phyloP scores from a whole-genome alignment of 2,113 vertebrate species.

The Gymnorhina tibicen region DNA sequence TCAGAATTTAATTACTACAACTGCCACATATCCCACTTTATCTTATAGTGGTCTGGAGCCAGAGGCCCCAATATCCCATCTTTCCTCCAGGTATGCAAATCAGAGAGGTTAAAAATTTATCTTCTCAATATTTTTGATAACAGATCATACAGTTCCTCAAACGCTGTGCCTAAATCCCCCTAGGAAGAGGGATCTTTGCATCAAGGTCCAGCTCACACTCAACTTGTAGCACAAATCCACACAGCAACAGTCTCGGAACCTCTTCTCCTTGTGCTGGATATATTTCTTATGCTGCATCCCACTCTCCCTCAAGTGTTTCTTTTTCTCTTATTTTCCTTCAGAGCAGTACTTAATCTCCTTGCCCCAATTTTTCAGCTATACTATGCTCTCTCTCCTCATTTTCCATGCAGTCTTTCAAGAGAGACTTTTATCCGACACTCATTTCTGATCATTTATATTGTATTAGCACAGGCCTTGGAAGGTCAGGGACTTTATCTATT shows the following conservation, averaged over 20 bases:
- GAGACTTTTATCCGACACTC: not conserved
- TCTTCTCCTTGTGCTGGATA: not conserved
- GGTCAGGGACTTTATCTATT: conserved; percentile 4
- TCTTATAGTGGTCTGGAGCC: not conserved
- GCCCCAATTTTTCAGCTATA: not conserved
- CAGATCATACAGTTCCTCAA: not conserved
- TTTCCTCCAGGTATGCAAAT: not conserved
- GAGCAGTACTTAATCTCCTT: not conserved
- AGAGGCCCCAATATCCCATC: not conserved
- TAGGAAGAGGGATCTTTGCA: not conserved
- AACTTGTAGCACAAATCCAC: not conserved
- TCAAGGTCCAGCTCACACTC: not conserved
- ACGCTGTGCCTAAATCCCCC: not conserved
- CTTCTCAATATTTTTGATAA: not conserved
- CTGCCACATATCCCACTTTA: not conserved
- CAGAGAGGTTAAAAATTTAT: not conserved
- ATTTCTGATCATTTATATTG: not conserved
- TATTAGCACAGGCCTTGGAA: not conserved
- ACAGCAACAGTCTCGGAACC: not conserved
- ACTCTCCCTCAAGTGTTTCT: not conserved
- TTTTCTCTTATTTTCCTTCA: not conserved
- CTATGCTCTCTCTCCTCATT: not conserved
- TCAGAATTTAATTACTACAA: not conserved
- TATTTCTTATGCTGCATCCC: not conserved
- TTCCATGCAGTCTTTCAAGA: not conserved